Base-by-base conservation (phyloP, 2,888 invertebrate genomes). In the Dynastes tityus region DNA sequence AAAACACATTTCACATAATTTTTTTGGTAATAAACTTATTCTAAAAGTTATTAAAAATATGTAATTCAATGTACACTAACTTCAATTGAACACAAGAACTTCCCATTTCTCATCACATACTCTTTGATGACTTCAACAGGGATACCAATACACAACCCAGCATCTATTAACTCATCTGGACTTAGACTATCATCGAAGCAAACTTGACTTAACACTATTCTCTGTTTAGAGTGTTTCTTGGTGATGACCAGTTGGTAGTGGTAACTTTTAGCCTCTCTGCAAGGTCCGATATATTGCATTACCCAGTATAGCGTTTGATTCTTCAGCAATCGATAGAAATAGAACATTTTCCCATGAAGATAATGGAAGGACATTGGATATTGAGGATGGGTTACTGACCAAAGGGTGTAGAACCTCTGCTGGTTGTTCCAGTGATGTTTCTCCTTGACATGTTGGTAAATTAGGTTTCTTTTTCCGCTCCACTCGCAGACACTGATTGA, bases 301-400 rank as follows among this genome's bases (percentile, higher is more conserved):
- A 40, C 65, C 40, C 65, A 65, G 37, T 65, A 65, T 2, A 65
- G 11, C 9, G 1, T 37, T 13, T 65, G 6, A 5, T 65, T 65
- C 65, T 65, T 40, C 65, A 65, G 13, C 37, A 65, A 65, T 6
- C 65, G 65, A 37, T 37, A 65, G 13, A 65, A 65, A 65, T 65
- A 65, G 16, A 65, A 65, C 16, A 65, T 37, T 5, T 65, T 65
- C 2, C n/a, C 65, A n/a, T 65, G n/a, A 8, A 65, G 16, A n/a
- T 13, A 65, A 65, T 65, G 65, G n/a, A 65, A 65, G n/a, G 65
- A 40, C 65, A 65, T 65, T 2, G 65, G 65, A 13, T 65, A 37
- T 65, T 40, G 65, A 3, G 65, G 65, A 6, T 32, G 8, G 13
- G 32, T 65, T 1, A 27, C 37, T 1, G 65, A 37, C 65, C 40